Conservation (phyloP, 2,888 invertebrate genomes). For the Agriotes lineatus region DNA sequence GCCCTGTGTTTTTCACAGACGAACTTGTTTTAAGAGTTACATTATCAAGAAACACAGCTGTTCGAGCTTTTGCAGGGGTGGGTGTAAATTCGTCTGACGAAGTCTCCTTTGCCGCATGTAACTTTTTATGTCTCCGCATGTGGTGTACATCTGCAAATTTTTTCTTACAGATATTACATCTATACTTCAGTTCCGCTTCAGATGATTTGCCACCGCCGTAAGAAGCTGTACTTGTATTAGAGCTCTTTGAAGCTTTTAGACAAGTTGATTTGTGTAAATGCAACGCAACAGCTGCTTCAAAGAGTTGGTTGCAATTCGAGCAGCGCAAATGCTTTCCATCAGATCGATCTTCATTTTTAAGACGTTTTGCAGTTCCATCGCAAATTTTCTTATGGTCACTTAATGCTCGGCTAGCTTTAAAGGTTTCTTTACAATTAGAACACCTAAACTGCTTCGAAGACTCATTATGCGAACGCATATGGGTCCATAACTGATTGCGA, state of each 20-base stretch:
- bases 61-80: not conserved
- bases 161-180: conserved; percentile 18
- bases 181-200: conserved; percentile 3
- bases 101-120: too few species aligned
- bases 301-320: too few species aligned
- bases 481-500: not conserved
- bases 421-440: not conserved
- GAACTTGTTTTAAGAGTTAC: not conserved
- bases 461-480: conserved; percentile 13
- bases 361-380: too few species aligned
- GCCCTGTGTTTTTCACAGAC: not conserved
- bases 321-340: too few species aligned
- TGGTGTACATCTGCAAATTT: conserved; percentile 21
- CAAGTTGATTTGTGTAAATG: too few species aligned
- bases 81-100: not conserved
- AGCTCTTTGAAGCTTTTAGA: not conserved
- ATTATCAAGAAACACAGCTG: not conserved
- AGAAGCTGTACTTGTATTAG: not conserved
- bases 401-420: not conserved
- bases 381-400: too few species aligned
- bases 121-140: conserved; percentile 24
- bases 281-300: too few species aligned
- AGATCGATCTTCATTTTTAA: too few species aligned
- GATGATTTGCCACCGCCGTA: not conserved
- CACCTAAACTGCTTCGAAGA: not conserved